Percentiles rank a stretch among this genome's conserved stretches.
Evolutionary conservation across 2,888 invertebrate genomes (phyloP).

Genomic region (Lobophora halterata): DNA sequence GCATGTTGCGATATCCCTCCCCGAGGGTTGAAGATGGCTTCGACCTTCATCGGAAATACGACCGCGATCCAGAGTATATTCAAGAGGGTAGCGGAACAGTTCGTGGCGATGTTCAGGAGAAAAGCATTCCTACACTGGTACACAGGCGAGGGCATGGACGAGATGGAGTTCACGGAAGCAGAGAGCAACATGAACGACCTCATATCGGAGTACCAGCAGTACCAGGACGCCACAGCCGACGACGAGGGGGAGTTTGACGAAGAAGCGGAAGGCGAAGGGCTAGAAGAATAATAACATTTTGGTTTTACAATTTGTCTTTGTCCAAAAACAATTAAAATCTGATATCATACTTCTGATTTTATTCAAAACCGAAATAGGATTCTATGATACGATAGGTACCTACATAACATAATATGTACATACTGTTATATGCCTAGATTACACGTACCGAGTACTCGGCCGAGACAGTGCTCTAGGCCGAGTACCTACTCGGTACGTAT

Average conservation of each 20-base stretch:
- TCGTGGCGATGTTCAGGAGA: conserved; percentile 95
- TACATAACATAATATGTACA: too few relatives aligned
- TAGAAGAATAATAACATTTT: conserved; percentile 54
- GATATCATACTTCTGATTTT: conserved; percentile 2
- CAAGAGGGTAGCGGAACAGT: conserved; percentile 92
- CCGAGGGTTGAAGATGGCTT: conserved; percentile 89
- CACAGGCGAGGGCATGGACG: conserved; percentile 95
- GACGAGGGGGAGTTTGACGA: conserved; percentile 80
- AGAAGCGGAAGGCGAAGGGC: conserved; percentile 75
- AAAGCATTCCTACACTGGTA: conserved; percentile 99
- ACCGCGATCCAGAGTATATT: conserved; percentile 93
- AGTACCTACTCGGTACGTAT: too few relatives aligned
- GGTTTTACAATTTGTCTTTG: conserved; percentile 46
- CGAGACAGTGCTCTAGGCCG: too few relatives aligned
- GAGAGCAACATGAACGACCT: conserved; percentile 91
- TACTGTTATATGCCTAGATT: too few relatives aligned
- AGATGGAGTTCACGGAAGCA: conserved; percentile 95
- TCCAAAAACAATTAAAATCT: conserved; percentile 41
- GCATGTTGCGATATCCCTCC: conserved; percentile 91
- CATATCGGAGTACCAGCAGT: conserved; percentile 88
- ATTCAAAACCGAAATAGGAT: too few relatives aligned
- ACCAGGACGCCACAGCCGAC: conserved; percentile 83
- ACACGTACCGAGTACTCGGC: too few relatives aligned
- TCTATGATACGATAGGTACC: too few relatives aligned
- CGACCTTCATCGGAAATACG: conserved; percentile 93